phyloP scores from a whole-genome alignment of 2,888 invertebrate species.

The Gastracanthus pulcherrimus region DNA sequence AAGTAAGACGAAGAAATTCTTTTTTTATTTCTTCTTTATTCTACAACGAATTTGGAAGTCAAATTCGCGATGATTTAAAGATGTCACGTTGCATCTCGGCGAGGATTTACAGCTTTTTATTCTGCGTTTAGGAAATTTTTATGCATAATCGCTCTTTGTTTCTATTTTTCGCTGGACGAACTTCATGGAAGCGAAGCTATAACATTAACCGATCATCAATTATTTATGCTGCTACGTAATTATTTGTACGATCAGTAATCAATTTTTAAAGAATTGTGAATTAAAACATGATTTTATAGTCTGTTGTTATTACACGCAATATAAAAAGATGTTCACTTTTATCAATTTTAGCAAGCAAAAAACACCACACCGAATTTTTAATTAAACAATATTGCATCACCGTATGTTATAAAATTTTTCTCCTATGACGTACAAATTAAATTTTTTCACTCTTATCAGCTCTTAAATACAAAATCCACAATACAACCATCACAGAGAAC shows the following conservation, averaged over 20 bases:
- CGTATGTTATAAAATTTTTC: too few species aligned
- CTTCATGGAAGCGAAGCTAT: too few species aligned
- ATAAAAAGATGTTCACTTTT: too few species aligned
- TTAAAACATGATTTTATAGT: not conserved
- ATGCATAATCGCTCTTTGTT: not conserved
- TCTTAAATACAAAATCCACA: too few species aligned
- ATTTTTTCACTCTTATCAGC: too few species aligned
- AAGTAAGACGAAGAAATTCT: not conserved
- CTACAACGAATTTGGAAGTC: conserved; percentile 26
- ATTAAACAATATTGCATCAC: too few species aligned
- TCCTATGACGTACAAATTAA: not conserved
- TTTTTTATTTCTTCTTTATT: conserved; percentile 11
- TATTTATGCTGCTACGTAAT: not conserved
- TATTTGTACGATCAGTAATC: not conserved
- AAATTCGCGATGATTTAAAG: conserved; percentile 39
- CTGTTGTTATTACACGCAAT: too few species aligned
- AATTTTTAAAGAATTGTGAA: not conserved
- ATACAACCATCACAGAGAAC: too few species aligned
- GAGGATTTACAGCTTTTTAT: conserved; percentile 25
- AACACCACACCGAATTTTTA: too few species aligned
- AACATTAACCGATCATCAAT: too few species aligned
- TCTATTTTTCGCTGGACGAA: not conserved
- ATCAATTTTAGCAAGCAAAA: too few species aligned
- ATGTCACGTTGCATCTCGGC: conserved; percentile 35
- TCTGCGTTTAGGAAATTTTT: conserved; percentile 30